Evolutionary conservation across 2,797 vertebrate species (phyloP).

Genomic region (Enteromius viviparus): DNA sequence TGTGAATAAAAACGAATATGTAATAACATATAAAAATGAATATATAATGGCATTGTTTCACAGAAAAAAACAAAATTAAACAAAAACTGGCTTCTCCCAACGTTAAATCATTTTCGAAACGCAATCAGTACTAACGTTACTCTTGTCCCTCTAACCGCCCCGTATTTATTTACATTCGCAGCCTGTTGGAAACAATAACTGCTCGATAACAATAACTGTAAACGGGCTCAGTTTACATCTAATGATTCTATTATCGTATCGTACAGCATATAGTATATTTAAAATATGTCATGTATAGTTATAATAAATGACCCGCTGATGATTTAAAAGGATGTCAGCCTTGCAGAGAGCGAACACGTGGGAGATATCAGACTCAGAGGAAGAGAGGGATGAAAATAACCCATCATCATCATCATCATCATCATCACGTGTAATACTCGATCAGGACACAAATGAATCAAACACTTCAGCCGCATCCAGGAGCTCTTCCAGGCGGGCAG

Average conservation of each 20-base stretch:
- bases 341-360: conserved; percentile 71
- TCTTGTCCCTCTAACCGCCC: not conserved
- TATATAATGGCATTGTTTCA: not conserved
- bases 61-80: not conserved
- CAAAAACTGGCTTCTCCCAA: not conserved
- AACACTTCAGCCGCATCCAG: not conserved
- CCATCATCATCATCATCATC: not conserved
- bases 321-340: conserved; percentile 62
- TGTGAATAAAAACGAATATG: not conserved
- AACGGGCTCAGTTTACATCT: not conserved
- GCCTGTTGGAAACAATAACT: not conserved
- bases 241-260: not conserved
- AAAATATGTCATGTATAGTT: not conserved
- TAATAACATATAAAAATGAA: too few species aligned
- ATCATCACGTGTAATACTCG: not conserved
- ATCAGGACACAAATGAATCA: not conserved
- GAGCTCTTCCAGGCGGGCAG: not conserved
- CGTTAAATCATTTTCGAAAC: not conserved
- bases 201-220: too few species aligned
- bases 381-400: conserved; percentile 66
- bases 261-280: not conserved
- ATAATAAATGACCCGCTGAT: not conserved
- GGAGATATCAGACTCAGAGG: conserved; percentile 82
- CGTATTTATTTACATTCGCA: conserved; percentile 16
- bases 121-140: not conserved